phyloP scores from a whole-genome alignment of 35 echinoderm and acorn worm species.

The Ptychodera flava region DNA sequence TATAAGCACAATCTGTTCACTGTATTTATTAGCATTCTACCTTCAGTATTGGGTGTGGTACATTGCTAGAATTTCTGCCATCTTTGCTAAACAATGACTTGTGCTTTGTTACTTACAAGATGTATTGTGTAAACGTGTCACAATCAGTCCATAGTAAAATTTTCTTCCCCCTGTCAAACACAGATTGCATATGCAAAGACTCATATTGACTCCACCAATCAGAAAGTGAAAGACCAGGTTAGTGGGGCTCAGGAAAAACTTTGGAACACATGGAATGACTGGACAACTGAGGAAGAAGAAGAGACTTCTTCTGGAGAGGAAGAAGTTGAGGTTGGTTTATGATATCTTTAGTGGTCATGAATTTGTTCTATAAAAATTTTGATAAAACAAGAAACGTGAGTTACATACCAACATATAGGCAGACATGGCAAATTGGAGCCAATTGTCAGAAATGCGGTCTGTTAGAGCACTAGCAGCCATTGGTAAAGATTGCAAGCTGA shows the following conservation, averaged over 20 bases:
- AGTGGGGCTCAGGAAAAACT: constrained; percentile 64
- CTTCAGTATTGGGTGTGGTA: too few relatives aligned
- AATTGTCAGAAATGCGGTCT: background rate
- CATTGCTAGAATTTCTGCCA: too few relatives aligned
- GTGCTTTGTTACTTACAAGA: too few relatives aligned
- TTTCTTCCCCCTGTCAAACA: too few relatives aligned
- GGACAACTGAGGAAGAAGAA: constrained; percentile 62
- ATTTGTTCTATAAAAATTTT: background rate
- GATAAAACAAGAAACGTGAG: background rate
- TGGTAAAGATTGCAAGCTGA: background rate
- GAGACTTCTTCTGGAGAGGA: constrained; percentile 30
- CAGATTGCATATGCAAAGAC: constrained; percentile 91
- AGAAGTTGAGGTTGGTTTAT: constrained; percentile 55
- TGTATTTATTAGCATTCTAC: too few relatives aligned
- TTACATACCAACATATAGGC: background rate
- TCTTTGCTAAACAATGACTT: too few relatives aligned
- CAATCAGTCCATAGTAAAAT: too few relatives aligned
- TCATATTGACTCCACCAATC: constrained; percentile 78
- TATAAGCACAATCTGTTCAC: too few relatives aligned
- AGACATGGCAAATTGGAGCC: background rate
- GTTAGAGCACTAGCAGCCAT: background rate
- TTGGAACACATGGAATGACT: constrained; percentile 91
- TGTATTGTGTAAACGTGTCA: too few relatives aligned
- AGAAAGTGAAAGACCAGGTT: constrained; percentile 47
- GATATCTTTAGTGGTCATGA: background rate